Conservation (phyloP, 2,113 vertebrate species). For the Macaca mulatta region DNA sequence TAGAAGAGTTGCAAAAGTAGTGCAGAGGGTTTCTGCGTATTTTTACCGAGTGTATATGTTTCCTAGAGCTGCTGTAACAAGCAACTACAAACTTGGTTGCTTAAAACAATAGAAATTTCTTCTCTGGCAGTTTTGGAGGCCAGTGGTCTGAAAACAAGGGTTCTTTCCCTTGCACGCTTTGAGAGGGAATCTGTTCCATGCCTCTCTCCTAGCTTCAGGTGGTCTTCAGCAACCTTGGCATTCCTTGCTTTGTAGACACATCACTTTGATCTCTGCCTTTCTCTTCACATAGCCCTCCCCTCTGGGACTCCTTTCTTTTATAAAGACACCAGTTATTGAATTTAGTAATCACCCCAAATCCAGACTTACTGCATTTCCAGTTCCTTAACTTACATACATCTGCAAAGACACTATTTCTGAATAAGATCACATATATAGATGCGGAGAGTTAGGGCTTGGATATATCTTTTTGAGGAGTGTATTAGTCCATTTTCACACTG, state of each 20-base stretch:
- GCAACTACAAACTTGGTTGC: not conserved
- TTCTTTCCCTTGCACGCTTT: not conserved
- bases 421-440: not conserved
- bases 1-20: not conserved
- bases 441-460: not conserved
- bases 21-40: not conserved
- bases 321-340: not conserved
- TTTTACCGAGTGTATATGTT: not conserved
- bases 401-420: not conserved
- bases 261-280: not conserved
- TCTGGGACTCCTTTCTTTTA: not conserved
- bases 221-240: not conserved
- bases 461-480: not conserved
- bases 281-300: not conserved
- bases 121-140: not conserved
- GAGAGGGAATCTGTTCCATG: not conserved
- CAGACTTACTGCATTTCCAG: not conserved
- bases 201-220: not conserved
- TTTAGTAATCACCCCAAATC: not conserved
- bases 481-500: too few relatives aligned
- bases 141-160: not conserved
- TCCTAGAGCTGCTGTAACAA: not conserved
- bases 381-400: not conserved
- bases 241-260: not conserved
- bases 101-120: not conserved